These are phyloP conservation scores for Dinothrombium tinctorium DNA, from an alignment of 1,140 invertebrate species.

Conservation along the genomic window DNA sequence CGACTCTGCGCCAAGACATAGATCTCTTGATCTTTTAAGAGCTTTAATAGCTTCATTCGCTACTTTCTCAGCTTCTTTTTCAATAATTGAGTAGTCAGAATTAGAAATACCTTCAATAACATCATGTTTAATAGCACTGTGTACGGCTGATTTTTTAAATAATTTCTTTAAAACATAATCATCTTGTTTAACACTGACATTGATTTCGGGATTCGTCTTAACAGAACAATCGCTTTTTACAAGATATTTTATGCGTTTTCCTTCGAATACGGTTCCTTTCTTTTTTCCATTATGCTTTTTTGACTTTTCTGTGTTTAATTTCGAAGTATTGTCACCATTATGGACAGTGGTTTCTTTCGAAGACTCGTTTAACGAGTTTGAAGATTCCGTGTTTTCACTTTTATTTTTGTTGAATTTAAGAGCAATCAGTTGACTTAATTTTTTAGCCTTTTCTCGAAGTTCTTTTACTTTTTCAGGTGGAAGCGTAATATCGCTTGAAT, in stretches of 20 bases:
- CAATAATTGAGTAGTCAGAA: constrained; percentile 33
- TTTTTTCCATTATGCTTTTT: constrained; percentile 13
- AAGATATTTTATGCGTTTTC: constrained; percentile 29
- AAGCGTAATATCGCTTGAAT: not conserved
- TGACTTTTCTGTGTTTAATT: no score
- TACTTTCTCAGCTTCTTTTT: constrained; percentile 35
- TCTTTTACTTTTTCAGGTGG: constrained; percentile 6
- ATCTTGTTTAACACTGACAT: constrained; percentile 28
- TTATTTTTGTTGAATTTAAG: constrained; percentile 5
- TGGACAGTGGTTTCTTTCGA: no score
- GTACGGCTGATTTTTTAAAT: constrained; percentile 38
- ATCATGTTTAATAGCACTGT: constrained; percentile 35
- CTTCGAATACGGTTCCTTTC: constrained; percentile 25
- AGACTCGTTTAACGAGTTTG: no score
- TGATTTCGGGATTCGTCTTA: constrained; percentile 9
- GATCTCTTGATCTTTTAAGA: constrained; percentile 26
- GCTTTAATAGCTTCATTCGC: constrained; percentile 33
- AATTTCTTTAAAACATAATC: constrained; percentile 44
- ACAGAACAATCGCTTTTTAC: constrained; percentile 19
- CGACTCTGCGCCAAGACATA: constrained; percentile 22
- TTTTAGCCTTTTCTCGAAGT: constrained; percentile 12
- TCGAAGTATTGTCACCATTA: no score
- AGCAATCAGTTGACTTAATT: constrained; percentile 10
- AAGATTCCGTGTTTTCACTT: no score
- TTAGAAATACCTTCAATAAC: constrained; percentile 30